Evolutionary conservation across 2,888 invertebrate genomes (phyloP).

Genomic region (Rhingia rostrata): DNA sequence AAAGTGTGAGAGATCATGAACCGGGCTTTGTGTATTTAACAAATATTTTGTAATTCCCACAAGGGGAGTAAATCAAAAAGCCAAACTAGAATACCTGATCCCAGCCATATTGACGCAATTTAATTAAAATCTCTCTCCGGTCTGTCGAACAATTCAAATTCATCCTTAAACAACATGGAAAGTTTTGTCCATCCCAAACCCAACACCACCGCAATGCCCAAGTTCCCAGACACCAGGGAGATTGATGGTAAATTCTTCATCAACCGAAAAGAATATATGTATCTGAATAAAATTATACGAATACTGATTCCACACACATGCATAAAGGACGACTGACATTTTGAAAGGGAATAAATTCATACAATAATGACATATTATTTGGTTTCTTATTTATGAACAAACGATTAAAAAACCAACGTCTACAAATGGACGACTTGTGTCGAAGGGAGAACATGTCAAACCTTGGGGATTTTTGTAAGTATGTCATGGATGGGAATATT

Average conservation of each 20-base stretch:
- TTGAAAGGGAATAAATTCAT: too few relatives aligned
- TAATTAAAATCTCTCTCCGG: constrained; percentile 43
- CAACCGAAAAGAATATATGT: neutral
- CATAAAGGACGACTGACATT: too few relatives aligned
- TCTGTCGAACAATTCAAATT: constrained; percentile 39
- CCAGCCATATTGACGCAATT: constrained; percentile 14
- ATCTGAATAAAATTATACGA: constrained; percentile 15
- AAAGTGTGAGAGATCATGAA: neutral
- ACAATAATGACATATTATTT: too few relatives aligned
- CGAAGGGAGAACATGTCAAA: too few relatives aligned
- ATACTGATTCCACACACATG: too few relatives aligned
- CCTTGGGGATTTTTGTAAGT: too few relatives aligned
- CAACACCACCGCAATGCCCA: neutral
- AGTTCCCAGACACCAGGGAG: neutral
- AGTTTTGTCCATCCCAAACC: too few relatives aligned
- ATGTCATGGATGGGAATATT: too few relatives aligned
- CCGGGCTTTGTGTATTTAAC: neutral
- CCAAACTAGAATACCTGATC: neutral
- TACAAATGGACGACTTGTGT: too few relatives aligned
- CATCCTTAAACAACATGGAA: neutral
- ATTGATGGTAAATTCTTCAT: neutral
- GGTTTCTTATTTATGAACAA: too few relatives aligned
- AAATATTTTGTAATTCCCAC: neutral
- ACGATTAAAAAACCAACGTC: too few relatives aligned
- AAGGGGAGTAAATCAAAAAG: neutral